These are phyloP conservation scores for Cyphomyrus discorhynchus DNA, from an alignment of 2,113 vertebrate genomes.

Conservation along the genomic window DNA sequence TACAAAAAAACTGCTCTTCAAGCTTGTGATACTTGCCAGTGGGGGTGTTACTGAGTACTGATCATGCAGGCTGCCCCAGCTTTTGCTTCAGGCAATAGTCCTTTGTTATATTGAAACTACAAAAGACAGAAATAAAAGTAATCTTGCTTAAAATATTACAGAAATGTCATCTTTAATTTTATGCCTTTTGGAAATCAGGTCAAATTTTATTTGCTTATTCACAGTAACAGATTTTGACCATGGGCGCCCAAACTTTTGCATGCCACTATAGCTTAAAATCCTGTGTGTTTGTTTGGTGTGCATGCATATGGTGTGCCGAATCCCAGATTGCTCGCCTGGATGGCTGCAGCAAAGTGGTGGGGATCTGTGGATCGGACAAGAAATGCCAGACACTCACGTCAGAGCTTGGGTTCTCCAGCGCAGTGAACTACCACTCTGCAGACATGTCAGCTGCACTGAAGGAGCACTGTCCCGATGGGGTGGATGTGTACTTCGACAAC, in stretches of 20 bases:
- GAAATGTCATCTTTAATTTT: background rate
- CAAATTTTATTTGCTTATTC: background rate
- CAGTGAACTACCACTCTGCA: slow-evolving; percentile 77
- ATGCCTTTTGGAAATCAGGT: background rate
- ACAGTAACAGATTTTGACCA: background rate
- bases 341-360: slow-evolving; percentile 80
- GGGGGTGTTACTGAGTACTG: background rate
- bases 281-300: background rate
- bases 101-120: background rate
- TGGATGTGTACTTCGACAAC: slow-evolving; percentile 94
- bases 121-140: background rate
- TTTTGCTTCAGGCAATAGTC: background rate
- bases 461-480: slow-evolving; percentile 71
- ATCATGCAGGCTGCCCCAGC: background rate
- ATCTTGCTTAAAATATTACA: background rate
- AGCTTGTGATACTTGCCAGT: background rate
- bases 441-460: slow-evolving; percentile 63
- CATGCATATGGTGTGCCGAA: background rate
- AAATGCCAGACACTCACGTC: slow-evolving; percentile 77
- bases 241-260: background rate
- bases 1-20: background rate
- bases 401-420: slow-evolving; percentile 78
- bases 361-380: slow-evolving; percentile 82
- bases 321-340: slow-evolving; percentile 76
- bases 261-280: background rate